phyloP scores from a whole-genome alignment of 2,888 invertebrate genomes.

The Penaeus monodon region DNA sequence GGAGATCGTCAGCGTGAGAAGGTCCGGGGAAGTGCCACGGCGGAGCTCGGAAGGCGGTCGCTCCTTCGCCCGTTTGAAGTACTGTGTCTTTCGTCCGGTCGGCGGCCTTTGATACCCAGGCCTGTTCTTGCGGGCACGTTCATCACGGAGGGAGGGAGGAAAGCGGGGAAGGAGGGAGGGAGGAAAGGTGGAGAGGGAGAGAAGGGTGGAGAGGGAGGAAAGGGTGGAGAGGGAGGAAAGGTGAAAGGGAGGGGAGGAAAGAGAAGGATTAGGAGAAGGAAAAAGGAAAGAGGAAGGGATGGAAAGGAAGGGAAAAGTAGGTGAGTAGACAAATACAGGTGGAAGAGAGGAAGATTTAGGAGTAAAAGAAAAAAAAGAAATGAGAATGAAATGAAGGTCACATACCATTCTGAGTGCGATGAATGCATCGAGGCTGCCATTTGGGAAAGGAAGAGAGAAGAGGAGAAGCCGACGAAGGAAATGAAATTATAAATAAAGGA shows the following conservation, averaged over 20 bases:
- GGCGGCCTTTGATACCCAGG: not conserved
- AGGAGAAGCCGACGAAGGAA: too few species aligned
- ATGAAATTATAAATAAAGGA: too few species aligned
- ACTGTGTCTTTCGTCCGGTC: slow-evolving; percentile 1
- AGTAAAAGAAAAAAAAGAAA: not conserved
- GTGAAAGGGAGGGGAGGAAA: not conserved
- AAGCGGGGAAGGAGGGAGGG: not conserved
- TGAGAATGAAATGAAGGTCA: not conserved
- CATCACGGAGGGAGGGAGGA: not conserved
- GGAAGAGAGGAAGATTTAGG: too few species aligned
- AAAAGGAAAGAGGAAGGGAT: not conserved
- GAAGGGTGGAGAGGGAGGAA: not conserved
- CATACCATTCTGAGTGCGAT: too few species aligned
- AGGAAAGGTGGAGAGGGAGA: not conserved
- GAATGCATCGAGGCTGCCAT: too few species aligned
- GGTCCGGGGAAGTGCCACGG: too few species aligned
- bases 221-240: not conserved
- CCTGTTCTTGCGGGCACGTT: slow-evolving; percentile 6
- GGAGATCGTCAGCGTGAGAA: too few species aligned
- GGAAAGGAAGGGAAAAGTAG: not conserved
- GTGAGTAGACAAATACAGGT: not conserved
- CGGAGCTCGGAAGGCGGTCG: too few species aligned
- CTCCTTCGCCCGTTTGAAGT: too few species aligned
- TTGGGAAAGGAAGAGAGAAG: too few species aligned
- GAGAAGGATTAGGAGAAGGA: not conserved